These are phyloP conservation scores for Pseudopodoces humilis DNA, from an alignment of 2,113 vertebrate genomes.

Conservation along the genomic window DNA sequence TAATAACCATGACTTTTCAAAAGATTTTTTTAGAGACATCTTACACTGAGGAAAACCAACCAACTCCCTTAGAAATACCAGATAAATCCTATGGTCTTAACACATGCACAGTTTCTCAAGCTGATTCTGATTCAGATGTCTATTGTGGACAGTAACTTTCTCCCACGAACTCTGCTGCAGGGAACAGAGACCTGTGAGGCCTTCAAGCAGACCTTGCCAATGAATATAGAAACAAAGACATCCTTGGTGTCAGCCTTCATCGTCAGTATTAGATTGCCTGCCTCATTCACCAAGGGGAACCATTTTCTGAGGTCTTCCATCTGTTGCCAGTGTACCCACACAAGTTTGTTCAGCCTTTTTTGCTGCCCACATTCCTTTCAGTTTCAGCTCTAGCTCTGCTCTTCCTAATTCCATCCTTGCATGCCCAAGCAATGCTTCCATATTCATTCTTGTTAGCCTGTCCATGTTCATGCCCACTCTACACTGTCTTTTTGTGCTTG, in stretches of 20 bases:
- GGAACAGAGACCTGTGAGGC: background rate
- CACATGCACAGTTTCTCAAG: background rate
- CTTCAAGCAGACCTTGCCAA: background rate
- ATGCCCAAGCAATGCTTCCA: background rate
- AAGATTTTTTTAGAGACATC: background rate
- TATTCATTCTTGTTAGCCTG: background rate
- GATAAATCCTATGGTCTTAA: background rate
- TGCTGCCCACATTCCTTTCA: background rate
- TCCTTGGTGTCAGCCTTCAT: background rate
- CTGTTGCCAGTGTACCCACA: background rate
- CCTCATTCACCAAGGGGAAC: background rate
- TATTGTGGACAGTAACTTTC: background rate
- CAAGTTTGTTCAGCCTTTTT: background rate
- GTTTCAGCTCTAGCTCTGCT: background rate
- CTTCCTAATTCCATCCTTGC: background rate
- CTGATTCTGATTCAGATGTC: background rate
- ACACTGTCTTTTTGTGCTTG: background rate
- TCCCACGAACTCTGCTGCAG: background rate
- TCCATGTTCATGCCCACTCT: background rate
- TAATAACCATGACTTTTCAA: background rate
- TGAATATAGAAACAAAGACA: background rate
- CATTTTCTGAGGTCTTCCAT: background rate
- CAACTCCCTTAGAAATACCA: background rate
- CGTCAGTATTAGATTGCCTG: background rate
- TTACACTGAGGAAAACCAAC: background rate